Base-by-base conservation (phyloP, 2,113 vertebrate genomes). In the Phasianus colchicus region DNA sequence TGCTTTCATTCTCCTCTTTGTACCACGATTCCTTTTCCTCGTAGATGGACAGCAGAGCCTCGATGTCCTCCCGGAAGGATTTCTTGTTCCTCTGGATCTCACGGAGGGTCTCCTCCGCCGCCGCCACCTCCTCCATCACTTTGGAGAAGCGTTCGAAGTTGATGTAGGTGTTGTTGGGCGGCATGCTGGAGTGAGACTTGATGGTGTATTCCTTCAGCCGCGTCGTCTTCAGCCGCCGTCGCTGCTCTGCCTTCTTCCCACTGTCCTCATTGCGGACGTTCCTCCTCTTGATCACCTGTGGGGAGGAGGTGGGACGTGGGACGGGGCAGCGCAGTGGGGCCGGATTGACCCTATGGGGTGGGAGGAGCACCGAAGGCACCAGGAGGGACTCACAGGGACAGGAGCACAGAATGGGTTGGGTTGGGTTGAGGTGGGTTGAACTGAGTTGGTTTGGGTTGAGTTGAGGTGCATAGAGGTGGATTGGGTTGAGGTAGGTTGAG, bases 121-220 rank as follows among this genome's bases (percentile, higher is more conserved):
- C 98, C 0, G 98, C 98, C 63, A 99, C 98, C 96, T 99, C 99
- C 97, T 99, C 99, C 55, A 99, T 98, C 75, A 99, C 99, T 87
- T 98, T 98, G 57, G 99, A 99, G 98, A 99, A 99, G 95, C 99
- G 98, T 98, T 99, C 99, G 0, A 99, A 99, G 98, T 99, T 99
- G 97, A 99, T 96, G 90, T 99, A 99, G 32, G 98, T 99, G 97
- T 99, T 99, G 98, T 99, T 99, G 54, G 99, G 99, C 0, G 99
- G 99, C 99, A 99, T 99, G 98, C 99, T 99, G 27, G 99, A 99
- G 97, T 99, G 99, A 1, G 99, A 99, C 91, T 99, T 99, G 97
- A 99, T 99, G 93, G 99, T 99, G 98, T 99, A 99, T 95, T 99
- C 99, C 98, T 99, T 99, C 86, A 99, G 98, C 43, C 99, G 99